Evolutionary conservation across 2,888 invertebrate genomes (phyloP).

Genomic region (Apantesis nais): DNA sequence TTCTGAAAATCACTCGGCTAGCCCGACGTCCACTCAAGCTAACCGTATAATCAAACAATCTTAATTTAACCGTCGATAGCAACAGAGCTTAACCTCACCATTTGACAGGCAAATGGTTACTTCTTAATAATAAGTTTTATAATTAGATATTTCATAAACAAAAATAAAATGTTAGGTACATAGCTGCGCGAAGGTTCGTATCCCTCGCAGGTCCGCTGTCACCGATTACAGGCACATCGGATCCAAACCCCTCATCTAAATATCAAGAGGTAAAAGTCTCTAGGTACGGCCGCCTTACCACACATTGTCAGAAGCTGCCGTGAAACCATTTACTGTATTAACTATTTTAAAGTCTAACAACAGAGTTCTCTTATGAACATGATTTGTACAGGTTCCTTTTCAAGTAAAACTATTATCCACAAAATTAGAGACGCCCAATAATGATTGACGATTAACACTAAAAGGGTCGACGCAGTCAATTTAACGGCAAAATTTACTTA

Average conservation of each 20-base stretch:
- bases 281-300: not conserved
- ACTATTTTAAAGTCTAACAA: not conserved
- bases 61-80: slow-evolving; percentile 37
- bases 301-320: not conserved
- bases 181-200: slow-evolving; percentile 1
- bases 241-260: not conserved
- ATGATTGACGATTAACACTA: not conserved
- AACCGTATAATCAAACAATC: slow-evolving; percentile 29
- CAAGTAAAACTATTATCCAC: not conserved
- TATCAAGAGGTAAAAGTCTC: slow-evolving; percentile 4
- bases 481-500: not conserved
- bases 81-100: slow-evolving; percentile 32
- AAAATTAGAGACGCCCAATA: not conserved
- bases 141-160: slow-evolving; percentile 13
- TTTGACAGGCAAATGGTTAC: slow-evolving; percentile 42
- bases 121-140: slow-evolving; percentile 18
- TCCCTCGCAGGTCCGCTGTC: not conserved
- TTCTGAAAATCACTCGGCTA: slow-evolving; percentile 24
- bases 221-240: slow-evolving; percentile 3
- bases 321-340: not conserved
- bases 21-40: slow-evolving; percentile 29
- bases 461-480: not conserved
- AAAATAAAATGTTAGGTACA: slow-evolving; percentile 21
- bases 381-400: not conserved
- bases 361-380: not conserved